phyloP scores from a whole-genome alignment of 1,140 invertebrate genomes.

The Olivierus martensii region DNA sequence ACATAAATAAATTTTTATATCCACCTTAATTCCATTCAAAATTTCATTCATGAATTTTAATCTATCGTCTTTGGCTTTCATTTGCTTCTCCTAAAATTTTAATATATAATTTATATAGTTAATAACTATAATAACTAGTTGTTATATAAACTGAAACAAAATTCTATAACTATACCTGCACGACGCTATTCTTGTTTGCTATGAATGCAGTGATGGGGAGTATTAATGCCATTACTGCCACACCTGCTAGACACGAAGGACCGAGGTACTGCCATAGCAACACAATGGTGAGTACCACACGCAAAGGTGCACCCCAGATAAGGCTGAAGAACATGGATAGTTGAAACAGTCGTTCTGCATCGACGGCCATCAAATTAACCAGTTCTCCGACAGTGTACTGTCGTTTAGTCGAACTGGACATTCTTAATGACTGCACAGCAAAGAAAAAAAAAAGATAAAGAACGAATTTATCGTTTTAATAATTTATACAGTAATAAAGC shows the following conservation, averaged over 20 bases:
- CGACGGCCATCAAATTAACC: conserved; percentile 21
- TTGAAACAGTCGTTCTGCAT: conserved; percentile 17
- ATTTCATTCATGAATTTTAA: conserved; percentile 93
- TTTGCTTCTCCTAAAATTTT: conserved; percentile 11
- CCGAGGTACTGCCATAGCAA: conserved; percentile 24
- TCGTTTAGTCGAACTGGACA: not conserved
- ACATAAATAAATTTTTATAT: not conserved
- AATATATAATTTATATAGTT: conserved; percentile 6
- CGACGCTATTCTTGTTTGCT: conserved; percentile 26
- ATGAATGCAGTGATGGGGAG: conserved; percentile 28
- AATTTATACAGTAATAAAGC: too few relatives aligned
- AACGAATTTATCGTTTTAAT: not conserved
- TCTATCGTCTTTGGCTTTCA: conserved; percentile 38
- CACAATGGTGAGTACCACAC: conserved; percentile 11
- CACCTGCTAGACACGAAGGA: conserved; percentile 29
- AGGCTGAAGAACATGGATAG: conserved; percentile 6
- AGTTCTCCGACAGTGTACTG: conserved; percentile 20
- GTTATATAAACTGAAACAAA: not conserved
- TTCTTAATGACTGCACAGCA: not conserved
- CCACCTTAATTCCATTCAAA: conserved; percentile 80
- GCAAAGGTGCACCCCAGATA: conserved; percentile 15
- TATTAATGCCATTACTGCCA: conserved; percentile 31
- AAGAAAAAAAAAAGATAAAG: not conserved
- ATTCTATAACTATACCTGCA: conserved; percentile 3
- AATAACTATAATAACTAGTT: not conserved